Percentiles rank a stretch among this genome's conserved stretches.
Conservation (phyloP, 2,113 vertebrate species). For the Rhinoptilus africanus region DNA sequence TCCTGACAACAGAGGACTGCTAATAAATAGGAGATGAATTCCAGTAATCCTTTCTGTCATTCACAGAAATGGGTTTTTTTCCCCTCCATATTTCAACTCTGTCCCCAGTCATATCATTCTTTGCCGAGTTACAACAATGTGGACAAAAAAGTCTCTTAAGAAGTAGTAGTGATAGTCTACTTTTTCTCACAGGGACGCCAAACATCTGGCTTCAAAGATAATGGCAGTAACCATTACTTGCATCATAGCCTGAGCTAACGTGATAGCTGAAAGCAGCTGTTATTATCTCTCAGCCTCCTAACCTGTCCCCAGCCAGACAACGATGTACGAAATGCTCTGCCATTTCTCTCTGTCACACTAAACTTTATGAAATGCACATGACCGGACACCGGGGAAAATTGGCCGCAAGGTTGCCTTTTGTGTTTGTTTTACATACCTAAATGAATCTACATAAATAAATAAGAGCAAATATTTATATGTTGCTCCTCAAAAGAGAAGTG, state of each 20-base stretch:
- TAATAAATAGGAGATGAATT: slow-evolving; percentile 54
- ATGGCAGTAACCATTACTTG: slow-evolving; percentile 72
- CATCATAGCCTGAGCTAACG: slow-evolving; percentile 53
- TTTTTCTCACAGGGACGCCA: slow-evolving; percentile 56
- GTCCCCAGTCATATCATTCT: background rate
- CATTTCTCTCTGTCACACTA: background rate
- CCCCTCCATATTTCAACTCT: background rate
- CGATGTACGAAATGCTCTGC: background rate
- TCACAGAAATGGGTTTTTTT: background rate
- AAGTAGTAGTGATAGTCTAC: background rate
- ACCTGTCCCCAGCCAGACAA: slow-evolving; percentile 15
- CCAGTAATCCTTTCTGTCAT: slow-evolving; percentile 1
- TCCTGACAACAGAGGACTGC: background rate
- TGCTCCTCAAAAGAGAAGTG: background rate
- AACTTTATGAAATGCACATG: background rate
- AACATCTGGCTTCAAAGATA: slow-evolving; percentile 73
- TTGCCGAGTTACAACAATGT: slow-evolving; percentile 44
- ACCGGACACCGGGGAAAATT: background rate
- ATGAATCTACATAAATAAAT: background rate
- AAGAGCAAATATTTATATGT: background rate
- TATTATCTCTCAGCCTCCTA: slow-evolving; percentile 47
- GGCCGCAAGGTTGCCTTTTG: background rate
- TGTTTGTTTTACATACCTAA: background rate
- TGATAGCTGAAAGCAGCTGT: slow-evolving; percentile 66
- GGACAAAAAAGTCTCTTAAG: slow-evolving; percentile 41